Evolutionary conservation across 2,113 vertebrate genomes (phyloP).

Genomic region (Oplegnathus fasciatus): DNA sequence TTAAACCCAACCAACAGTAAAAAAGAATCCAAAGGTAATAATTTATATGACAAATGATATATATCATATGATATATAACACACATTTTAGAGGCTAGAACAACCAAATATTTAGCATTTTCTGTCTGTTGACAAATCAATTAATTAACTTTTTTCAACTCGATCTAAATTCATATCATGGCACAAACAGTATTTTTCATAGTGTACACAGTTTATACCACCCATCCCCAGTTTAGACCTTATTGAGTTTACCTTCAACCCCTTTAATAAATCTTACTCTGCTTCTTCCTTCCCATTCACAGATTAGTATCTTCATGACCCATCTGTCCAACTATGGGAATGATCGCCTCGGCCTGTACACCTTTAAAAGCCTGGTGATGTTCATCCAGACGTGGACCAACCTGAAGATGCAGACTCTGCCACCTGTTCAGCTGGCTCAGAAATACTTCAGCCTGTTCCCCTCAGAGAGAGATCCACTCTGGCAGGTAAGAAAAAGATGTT

Average conservation of each 20-base stretch:
- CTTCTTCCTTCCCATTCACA: constrained; percentile 60
- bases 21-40: background rate
- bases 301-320: constrained; percentile 99
- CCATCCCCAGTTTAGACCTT: background rate
- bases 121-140: background rate
- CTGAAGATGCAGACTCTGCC: constrained; percentile 95
- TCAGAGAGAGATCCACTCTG: constrained; percentile 97
- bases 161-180: background rate
- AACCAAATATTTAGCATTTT: background rate
- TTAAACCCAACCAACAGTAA: background rate
- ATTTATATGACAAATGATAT: background rate
- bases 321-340: constrained; percentile 97
- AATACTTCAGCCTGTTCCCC: constrained; percentile 97
- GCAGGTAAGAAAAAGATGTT: constrained; percentile 86
- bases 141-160: background rate
- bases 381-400: constrained; percentile 96
- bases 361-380: constrained; percentile 94
- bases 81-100: background rate
- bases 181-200: background rate
- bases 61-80: background rate
- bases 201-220: no score
- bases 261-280: background rate
- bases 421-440: constrained; percentile 93
- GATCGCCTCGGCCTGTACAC: constrained; percentile 97
- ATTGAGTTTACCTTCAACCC: background rate